Percentiles rank a stretch among this genome's conserved stretches.
Conservation (phyloP, 2,113 vertebrate genomes). For the Sminthopsis crassicaudata region DNA sequence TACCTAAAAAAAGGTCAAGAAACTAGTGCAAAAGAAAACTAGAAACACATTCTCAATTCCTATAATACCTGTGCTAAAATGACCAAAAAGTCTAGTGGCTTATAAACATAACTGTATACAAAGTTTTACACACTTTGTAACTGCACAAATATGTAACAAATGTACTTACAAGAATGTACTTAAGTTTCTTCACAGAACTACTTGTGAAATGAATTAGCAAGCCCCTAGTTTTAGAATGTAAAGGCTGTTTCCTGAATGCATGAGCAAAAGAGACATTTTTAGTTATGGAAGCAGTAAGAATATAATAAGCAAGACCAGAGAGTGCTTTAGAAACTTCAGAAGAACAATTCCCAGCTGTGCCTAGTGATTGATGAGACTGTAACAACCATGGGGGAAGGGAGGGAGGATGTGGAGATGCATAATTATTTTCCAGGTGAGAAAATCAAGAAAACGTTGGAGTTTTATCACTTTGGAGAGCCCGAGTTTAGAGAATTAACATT, state of each 20-base stretch:
- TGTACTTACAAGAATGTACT: background rate
- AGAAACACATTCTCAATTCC: background rate
- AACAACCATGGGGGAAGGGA: background rate
- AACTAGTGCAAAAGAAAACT: background rate
- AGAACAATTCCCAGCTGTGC: background rate
- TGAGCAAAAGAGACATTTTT: background rate
- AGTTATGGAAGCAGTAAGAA: background rate
- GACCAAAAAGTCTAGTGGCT: background rate
- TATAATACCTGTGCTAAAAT: background rate
- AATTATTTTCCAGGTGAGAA: background rate
- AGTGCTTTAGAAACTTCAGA: background rate
- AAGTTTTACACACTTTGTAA: background rate
- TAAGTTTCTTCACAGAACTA: background rate
- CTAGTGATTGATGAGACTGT: background rate
- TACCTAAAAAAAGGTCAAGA: background rate
- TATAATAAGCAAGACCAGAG: background rate
- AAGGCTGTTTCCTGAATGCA: background rate
- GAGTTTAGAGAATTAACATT: background rate
- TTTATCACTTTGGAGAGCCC: background rate
- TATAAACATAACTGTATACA: background rate
- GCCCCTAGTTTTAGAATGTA: background rate
- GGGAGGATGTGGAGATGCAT: background rate
- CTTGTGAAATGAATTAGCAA: background rate
- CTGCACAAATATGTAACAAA: background rate
- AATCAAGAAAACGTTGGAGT: background rate